Evolutionary conservation across 2,888 invertebrate species (phyloP).

Genomic region (Abscondita cerata): DNA sequence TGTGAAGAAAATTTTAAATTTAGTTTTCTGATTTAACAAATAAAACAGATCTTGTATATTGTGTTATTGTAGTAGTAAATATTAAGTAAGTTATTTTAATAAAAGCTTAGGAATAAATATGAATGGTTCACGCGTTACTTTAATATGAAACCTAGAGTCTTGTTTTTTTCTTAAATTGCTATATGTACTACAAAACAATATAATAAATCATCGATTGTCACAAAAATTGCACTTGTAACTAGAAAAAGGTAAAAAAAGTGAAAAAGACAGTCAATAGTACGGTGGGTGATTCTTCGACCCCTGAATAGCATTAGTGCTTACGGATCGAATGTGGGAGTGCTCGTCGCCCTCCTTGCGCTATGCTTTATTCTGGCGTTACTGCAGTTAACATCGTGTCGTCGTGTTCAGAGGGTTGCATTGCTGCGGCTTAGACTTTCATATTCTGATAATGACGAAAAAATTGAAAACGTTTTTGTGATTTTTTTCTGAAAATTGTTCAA

Average conservation of each 20-base stretch:
- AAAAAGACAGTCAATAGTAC: slow-evolving; percentile 8
- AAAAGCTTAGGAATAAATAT: too few species aligned
- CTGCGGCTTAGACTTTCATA: not conserved
- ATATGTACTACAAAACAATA: too few species aligned
- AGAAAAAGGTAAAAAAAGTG: slow-evolving; percentile 1
- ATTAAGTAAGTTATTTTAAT: too few species aligned
- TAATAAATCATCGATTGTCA: not conserved
- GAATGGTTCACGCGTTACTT: too few species aligned
- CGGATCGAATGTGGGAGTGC: slow-evolving; percentile 11
- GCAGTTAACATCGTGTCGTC: slow-evolving; percentile 11
- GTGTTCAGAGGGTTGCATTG: slow-evolving; percentile 5
- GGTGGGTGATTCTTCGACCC: slow-evolving; percentile 11
- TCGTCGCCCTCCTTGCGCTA: slow-evolving; percentile 11
- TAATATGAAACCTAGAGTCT: too few species aligned
- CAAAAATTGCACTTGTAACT: slow-evolving; percentile 4
- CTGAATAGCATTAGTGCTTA: slow-evolving; percentile 11
- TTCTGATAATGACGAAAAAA: not conserved
- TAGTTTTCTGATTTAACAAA: too few species aligned
- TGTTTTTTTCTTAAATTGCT: too few species aligned
- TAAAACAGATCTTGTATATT: too few species aligned
- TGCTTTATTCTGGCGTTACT: slow-evolving; percentile 7
- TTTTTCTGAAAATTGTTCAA: too few species aligned
- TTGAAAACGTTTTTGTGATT: too few species aligned
- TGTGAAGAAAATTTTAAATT: too few species aligned
- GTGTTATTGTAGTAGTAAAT: too few species aligned